phyloP scores from a whole-genome alignment of 2,113 vertebrate genomes.

The Epinephelus fuscoguttatus region DNA sequence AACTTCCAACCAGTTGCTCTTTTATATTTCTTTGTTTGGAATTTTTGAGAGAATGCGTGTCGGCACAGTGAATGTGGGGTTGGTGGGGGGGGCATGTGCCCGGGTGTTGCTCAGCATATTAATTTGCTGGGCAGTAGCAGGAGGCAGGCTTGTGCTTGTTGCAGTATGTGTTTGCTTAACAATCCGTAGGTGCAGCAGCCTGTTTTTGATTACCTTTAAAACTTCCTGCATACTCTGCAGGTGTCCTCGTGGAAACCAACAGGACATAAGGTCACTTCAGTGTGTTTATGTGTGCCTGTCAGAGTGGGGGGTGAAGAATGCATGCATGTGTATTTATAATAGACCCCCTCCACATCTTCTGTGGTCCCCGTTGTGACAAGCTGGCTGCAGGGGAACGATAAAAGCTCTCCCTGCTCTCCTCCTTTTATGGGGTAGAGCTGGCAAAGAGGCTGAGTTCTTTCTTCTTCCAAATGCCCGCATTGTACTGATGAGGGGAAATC shows the following conservation, averaged over 20 bases:
- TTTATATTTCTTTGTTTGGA: conserved; percentile 33
- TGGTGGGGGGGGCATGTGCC: conserved; percentile 9
- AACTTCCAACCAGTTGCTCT: conserved; percentile 6
- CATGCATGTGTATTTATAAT: conserved; percentile 63
- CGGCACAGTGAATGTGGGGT: neutral
- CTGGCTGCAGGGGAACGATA: conserved; percentile 35
- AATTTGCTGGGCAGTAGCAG: conserved; percentile 51
- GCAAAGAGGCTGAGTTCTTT: conserved; percentile 37
- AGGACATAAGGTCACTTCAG: conserved; percentile 41
- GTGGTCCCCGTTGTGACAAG: conserved; percentile 53
- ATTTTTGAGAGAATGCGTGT: conserved; percentile 50
- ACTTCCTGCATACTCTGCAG: conserved; percentile 50
- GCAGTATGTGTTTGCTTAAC: conserved; percentile 50
- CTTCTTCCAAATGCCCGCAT: conserved; percentile 42
- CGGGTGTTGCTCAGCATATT: conserved; percentile 55
- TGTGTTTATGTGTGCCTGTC: conserved; percentile 59
- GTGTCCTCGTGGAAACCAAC: conserved; percentile 49
- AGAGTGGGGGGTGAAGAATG: conserved; percentile 70
- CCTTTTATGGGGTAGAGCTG: conserved; percentile 71
- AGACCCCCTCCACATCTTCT: conserved; percentile 34
- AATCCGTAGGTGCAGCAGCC: conserved; percentile 39
- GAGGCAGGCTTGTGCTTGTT: conserved; percentile 69
- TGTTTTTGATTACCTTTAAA: conserved; percentile 58
- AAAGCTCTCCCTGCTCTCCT: conserved; percentile 6
- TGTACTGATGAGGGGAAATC: conserved; percentile 20